A percentile compares a stretch with the other conserved stretches of the same genome.
Evolutionary conservation across 2,113 vertebrate genomes (phyloP).

Genomic region (Ramphastos sulfuratus): DNA sequence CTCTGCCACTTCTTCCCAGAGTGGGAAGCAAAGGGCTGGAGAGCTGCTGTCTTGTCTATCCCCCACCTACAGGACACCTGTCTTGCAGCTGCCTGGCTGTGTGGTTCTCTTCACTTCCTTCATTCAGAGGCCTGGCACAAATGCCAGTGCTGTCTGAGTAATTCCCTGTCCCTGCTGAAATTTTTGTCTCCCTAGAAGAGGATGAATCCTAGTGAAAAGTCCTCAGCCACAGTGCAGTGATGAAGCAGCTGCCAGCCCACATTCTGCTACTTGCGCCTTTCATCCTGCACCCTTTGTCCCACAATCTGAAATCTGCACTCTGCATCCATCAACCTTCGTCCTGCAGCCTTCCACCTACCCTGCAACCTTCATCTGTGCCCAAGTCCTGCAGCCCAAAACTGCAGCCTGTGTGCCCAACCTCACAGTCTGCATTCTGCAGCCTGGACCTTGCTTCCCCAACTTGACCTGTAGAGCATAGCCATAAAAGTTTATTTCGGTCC

Average conservation of each 20-base stretch:
- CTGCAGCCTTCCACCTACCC: not conserved
- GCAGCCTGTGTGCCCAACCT: not conserved
- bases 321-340: not conserved
- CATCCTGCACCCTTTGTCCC: too few relatives aligned
- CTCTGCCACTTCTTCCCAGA: not conserved
- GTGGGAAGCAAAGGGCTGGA: rapidly evolving
- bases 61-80: rapidly evolving
- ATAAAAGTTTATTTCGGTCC: not conserved
- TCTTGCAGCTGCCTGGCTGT: not conserved
- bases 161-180: not conserved
- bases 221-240: not conserved
- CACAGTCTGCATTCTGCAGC: not conserved
- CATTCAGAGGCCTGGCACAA: not conserved
- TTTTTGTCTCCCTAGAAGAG: not conserved
- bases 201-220: slow-evolving; percentile 10
- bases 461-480: not conserved
- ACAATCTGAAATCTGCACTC: not conserved
- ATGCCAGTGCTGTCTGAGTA: not conserved
- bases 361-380: not conserved
- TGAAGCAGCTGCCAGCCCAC: not conserved
- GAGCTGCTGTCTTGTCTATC: not conserved
- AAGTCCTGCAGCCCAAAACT: too few relatives aligned
- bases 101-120: not conserved
- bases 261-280: not conserved
- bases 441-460: not conserved